These are phyloP conservation scores for Brachystomella parvula DNA, from an alignment of 1,140 invertebrate species.

Conservation along the genomic window DNA sequence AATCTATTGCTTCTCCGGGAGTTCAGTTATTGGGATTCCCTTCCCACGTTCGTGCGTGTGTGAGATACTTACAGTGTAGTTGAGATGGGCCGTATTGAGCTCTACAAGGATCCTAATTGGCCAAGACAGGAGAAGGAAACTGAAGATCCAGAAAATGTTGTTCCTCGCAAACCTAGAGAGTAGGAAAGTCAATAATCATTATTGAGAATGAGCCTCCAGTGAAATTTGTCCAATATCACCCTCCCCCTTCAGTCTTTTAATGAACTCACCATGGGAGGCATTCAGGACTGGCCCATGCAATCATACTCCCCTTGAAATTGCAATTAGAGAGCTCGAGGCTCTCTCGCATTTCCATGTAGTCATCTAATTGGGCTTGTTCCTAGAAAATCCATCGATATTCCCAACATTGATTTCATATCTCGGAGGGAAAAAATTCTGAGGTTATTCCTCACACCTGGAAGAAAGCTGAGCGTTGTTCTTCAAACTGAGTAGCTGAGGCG, in stretches of 20 bases:
- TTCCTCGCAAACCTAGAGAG: slow-evolving; percentile 50
- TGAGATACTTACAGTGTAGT: slow-evolving; percentile 60
- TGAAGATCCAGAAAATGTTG: slow-evolving; percentile 65
- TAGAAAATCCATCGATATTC: slow-evolving; percentile 39
- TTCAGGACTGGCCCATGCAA: slow-evolving; percentile 56
- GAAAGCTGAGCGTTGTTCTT: slow-evolving; percentile 71
- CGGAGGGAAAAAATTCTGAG: too few relatives aligned
- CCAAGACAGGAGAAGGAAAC: slow-evolving; percentile 72
- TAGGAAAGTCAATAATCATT: background rate
- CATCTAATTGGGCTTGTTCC: slow-evolving; percentile 69
- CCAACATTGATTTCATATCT: background rate
- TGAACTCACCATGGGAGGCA: slow-evolving; percentile 48
- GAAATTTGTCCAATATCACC: slow-evolving; percentile 30
- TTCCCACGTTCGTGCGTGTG: too few relatives aligned
- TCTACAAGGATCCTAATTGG: slow-evolving; percentile 71
- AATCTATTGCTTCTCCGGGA: too few relatives aligned
- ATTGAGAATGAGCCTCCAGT: background rate
- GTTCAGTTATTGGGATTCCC: too few relatives aligned
- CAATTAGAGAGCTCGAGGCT: slow-evolving; percentile 64
- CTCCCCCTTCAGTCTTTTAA: background rate
- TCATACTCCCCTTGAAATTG: slow-evolving; percentile 61
- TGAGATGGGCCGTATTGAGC: slow-evolving; percentile 73
- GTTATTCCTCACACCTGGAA: slow-evolving; percentile 51
- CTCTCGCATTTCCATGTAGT: slow-evolving; percentile 83
- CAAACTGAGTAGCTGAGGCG: slow-evolving; percentile 71